Evolutionary conservation across 2,888 invertebrate genomes (phyloP).

Genomic region (Campaea margaritaria): DNA sequence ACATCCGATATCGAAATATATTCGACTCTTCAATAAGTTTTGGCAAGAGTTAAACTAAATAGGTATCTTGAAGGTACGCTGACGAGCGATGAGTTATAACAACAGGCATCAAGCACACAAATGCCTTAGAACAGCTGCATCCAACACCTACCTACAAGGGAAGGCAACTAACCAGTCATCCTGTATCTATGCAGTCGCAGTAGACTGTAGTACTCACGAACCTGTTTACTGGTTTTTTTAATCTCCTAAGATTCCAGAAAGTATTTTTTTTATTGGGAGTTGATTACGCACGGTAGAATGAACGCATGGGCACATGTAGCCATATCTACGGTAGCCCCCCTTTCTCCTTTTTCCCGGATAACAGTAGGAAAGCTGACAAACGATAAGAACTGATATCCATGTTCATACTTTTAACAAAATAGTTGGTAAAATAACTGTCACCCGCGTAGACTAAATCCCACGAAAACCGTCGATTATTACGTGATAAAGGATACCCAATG

Average conservation of each 20-base stretch:
- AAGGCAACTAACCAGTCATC: slow-evolving; percentile 16
- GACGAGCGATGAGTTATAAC: background rate
- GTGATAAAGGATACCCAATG: too few species aligned
- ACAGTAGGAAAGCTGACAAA: background rate
- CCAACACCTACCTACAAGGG: slow-evolving; percentile 17
- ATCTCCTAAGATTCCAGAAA: slow-evolving; percentile 19
- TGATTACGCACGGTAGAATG: slow-evolving; percentile 28
- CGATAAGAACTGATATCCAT: background rate
- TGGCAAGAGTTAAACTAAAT: too few species aligned
- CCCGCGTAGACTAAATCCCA: too few species aligned
- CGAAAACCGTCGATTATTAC: too few species aligned
- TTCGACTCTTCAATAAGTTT: too few species aligned
- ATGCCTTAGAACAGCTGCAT: slow-evolving; percentile 13
- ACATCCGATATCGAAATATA: too few species aligned
- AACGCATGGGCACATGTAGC: slow-evolving; percentile 11
- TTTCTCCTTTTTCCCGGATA: slow-evolving; percentile 6
- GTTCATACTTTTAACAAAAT: background rate
- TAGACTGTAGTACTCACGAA: slow-evolving; percentile 3
- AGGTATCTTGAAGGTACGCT: background rate
- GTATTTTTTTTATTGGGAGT: slow-evolving; percentile 22
- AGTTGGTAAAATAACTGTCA: too few species aligned
- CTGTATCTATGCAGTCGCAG: slow-evolving; percentile 7
- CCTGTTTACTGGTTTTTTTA: slow-evolving; percentile 19
- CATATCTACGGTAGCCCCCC: slow-evolving; percentile 4
- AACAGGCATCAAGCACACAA: slow-evolving; percentile 10